Evolutionary conservation across 1,140 invertebrate genomes (phyloP).

Genomic region (Bombus ignitus): DNA sequence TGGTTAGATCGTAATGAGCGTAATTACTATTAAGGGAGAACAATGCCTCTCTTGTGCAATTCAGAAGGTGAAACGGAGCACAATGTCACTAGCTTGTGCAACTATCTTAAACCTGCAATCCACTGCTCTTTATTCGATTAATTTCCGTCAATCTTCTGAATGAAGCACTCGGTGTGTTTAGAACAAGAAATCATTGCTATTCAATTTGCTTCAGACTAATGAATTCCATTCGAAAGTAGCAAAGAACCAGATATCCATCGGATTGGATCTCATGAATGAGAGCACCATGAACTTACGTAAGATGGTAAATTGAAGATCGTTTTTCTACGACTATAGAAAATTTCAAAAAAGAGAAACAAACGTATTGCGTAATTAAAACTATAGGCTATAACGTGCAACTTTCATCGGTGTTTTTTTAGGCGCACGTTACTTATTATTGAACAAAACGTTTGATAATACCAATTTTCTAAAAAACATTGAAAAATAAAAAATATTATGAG

Average conservation of each 20-base stretch:
- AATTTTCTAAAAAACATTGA: too few species aligned
- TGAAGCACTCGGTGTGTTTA: background rate
- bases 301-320: background rate
- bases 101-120: conserved; percentile 5
- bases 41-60: conserved; percentile 51
- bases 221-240: background rate
- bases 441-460: too few species aligned
- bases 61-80: conserved; percentile 15
- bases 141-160: background rate
- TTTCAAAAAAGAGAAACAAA: background rate
- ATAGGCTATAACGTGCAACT: background rate
- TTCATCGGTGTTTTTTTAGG: background rate
- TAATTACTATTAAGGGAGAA: conserved; percentile 57
- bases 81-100: conserved; percentile 62
- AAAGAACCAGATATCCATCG: background rate
- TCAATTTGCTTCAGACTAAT: background rate
- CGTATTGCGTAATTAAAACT: background rate
- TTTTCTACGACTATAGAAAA: background rate
- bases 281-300: background rate
- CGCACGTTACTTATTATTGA: too few species aligned
- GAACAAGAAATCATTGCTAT: background rate
- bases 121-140: background rate
- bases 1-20: conserved; percentile 44
- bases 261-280: conserved; percentile 6
- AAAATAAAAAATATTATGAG: too few species aligned